Conservation (phyloP, 2,888 invertebrate genomes). For the Aphodius sticticus region DNA sequence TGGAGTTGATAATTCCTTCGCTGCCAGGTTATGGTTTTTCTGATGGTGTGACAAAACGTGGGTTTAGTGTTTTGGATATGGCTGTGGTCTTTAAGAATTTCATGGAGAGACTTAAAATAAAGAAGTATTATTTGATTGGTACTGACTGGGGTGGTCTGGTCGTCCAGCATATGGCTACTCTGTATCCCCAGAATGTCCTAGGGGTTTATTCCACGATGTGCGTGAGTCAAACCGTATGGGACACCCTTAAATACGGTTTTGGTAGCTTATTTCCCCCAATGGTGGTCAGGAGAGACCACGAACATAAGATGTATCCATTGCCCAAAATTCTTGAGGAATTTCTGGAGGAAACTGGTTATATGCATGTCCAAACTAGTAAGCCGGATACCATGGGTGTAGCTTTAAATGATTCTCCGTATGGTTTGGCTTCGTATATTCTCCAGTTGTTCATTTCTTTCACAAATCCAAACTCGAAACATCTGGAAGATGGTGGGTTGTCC, state of each 20-base stretch:
- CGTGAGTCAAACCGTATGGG: conserved; percentile 39
- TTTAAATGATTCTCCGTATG: conserved; percentile 80
- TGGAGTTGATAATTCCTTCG: conserved; percentile 69
- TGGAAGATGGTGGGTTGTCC: conserved; percentile 70
- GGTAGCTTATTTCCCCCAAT: conserved; percentile 66
- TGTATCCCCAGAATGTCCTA: conserved; percentile 68
- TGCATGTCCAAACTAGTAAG: conserved; percentile 86
- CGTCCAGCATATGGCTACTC: conserved; percentile 66
- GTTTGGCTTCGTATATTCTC: conserved; percentile 87
- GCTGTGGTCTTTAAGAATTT: conserved; percentile 70
- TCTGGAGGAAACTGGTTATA: conserved; percentile 67
- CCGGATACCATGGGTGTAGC: conserved; percentile 86
- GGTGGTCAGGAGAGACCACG: conserved; percentile 64
- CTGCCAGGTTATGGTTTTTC: conserved; percentile 65
- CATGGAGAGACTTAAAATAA: conserved; percentile 73
- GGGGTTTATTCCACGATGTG: conserved; percentile 66
- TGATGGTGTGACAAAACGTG: conserved; percentile 67
- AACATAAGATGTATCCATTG: conserved; percentile 64
- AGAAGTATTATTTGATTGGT: conserved; percentile 75
- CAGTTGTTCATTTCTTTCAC: conserved; percentile 89
- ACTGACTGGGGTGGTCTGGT: conserved; percentile 86
- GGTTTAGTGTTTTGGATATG: conserved; percentile 66
- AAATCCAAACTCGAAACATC: conserved; percentile 60
- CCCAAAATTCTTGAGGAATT: conserved; percentile 53
- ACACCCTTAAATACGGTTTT: conserved; percentile 52